These are phyloP conservation scores for Semnopithecus entellus DNA, from an alignment of 2,113 vertebrate genomes.

Conservation along the genomic window DNA sequence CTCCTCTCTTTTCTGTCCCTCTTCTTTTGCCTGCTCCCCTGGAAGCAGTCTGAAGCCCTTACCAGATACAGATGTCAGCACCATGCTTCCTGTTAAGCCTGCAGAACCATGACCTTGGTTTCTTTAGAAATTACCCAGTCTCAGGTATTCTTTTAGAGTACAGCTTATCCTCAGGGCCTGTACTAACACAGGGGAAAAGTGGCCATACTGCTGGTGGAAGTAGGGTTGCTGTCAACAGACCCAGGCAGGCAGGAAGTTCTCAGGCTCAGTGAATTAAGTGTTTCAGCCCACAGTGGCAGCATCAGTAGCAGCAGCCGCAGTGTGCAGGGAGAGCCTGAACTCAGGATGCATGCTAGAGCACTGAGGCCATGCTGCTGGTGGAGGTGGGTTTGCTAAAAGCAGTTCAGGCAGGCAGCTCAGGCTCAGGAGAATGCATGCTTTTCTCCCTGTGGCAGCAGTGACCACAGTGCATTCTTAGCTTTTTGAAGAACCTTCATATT, in stretches of 20 bases:
- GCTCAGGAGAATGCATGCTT: not conserved
- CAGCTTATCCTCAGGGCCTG: not conserved
- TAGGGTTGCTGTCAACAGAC: not conserved
- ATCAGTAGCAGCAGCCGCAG: not conserved
- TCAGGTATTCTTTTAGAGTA: not conserved
- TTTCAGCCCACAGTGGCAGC: not conserved
- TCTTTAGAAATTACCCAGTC: no score
- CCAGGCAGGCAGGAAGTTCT: not conserved
- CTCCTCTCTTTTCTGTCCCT: no score
- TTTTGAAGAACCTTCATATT: not conserved
- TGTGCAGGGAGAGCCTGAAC: not conserved
- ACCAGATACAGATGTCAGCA: no score
- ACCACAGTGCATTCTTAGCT: not conserved
- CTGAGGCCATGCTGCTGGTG: not conserved
- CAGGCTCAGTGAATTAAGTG: not conserved
- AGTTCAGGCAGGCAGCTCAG: not conserved
- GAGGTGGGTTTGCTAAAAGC: not conserved
- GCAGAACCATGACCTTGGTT: no score
- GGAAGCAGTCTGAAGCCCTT: no score
- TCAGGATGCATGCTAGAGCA: not conserved
- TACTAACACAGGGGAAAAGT: not conserved
- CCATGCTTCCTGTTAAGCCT: no score
- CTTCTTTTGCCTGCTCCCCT: no score
- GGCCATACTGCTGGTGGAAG: not conserved
- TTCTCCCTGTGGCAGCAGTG: not conserved